Percentiles rank a stretch among this genome's conserved stretches.
phyloP scores from a whole-genome alignment of 2,797 vertebrate species.

The Adrianichthys oophorus region DNA sequence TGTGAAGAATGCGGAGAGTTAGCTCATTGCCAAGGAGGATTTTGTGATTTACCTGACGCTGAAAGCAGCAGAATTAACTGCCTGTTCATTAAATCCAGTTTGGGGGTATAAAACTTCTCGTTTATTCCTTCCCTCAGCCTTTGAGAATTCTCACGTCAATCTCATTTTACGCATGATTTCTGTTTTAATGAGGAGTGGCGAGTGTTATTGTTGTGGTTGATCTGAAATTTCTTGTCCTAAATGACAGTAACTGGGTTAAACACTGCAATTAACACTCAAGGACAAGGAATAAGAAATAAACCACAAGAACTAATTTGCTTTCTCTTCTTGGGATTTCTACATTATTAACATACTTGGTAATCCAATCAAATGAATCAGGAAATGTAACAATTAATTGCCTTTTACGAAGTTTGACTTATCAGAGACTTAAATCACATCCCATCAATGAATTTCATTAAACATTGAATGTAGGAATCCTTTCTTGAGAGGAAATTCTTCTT shows the following conservation, averaged over 20 bases:
- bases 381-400: slow-evolving; percentile 61
- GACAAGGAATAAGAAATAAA: slow-evolving; percentile 75
- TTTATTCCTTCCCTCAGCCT: slow-evolving; percentile 86
- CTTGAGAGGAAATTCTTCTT: slow-evolving; percentile 47
- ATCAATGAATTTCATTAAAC: slow-evolving; percentile 58
- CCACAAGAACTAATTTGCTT: slow-evolving; percentile 80
- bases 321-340: slow-evolving; percentile 58
- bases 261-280: slow-evolving; percentile 85
- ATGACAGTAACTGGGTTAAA: slow-evolving; percentile 81
- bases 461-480: slow-evolving; percentile 48
- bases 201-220: slow-evolving; percentile 85
- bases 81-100: slow-evolving; percentile 90
- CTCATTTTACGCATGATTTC: slow-evolving; percentile 95
- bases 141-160: slow-evolving; percentile 88
- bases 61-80: slow-evolving; percentile 91
- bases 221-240: slow-evolving; percentile 82
- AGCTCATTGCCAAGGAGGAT: slow-evolving; percentile 82
- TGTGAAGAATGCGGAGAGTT: slow-evolving; percentile 39
- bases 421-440: slow-evolving; percentile 42
- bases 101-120: slow-evolving; percentile 84
- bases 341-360: slow-evolving; percentile 63
- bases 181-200: slow-evolving; percentile 94
- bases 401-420: slow-evolving; percentile 49
- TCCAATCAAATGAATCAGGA: slow-evolving; percentile 37
- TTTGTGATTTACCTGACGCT: slow-evolving; percentile 77